Evolutionary conservation across 2,113 vertebrate species (phyloP).

Genomic region (Petrocephalus microphthalmus): DNA sequence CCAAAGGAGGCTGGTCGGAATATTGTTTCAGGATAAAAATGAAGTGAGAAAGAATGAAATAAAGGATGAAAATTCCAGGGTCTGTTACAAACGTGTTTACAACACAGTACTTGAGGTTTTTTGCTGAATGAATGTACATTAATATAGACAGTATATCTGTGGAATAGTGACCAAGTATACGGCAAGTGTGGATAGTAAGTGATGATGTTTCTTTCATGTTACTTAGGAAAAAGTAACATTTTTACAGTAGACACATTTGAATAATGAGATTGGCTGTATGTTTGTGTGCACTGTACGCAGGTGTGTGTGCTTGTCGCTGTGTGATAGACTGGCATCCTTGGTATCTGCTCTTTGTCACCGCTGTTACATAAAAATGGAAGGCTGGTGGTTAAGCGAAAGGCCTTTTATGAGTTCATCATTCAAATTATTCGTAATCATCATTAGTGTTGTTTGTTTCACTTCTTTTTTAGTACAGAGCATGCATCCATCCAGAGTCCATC

Average conservation of each 20-base stretch:
- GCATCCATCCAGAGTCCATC: not conserved
- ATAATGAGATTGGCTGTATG: not conserved
- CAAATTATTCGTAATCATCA: not conserved
- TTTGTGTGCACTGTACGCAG: not conserved
- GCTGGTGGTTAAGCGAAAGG: not conserved
- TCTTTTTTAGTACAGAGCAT: not conserved
- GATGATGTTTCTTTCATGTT: not conserved
- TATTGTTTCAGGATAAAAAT: not conserved
- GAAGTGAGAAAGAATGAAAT: not conserved
- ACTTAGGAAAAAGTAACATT: not conserved
- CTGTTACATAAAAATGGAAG: not conserved
- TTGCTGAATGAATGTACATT: not conserved
- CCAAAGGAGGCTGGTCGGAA: not conserved
- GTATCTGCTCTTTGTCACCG: not conserved
- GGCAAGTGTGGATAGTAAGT: not conserved
- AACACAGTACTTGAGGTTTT: not conserved
- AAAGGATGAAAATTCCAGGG: not conserved
- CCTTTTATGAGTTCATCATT: not conserved
- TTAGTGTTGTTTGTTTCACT: not conserved
- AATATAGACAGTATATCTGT: not conserved
- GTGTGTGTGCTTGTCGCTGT: not conserved
- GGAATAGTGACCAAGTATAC: not conserved
- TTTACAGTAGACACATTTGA: not conserved
- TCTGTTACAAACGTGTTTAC: not conserved
- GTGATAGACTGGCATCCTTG: not conserved